phyloP scores from a whole-genome alignment of 2,113 vertebrate genomes.

The Chunga burmeisteri region DNA sequence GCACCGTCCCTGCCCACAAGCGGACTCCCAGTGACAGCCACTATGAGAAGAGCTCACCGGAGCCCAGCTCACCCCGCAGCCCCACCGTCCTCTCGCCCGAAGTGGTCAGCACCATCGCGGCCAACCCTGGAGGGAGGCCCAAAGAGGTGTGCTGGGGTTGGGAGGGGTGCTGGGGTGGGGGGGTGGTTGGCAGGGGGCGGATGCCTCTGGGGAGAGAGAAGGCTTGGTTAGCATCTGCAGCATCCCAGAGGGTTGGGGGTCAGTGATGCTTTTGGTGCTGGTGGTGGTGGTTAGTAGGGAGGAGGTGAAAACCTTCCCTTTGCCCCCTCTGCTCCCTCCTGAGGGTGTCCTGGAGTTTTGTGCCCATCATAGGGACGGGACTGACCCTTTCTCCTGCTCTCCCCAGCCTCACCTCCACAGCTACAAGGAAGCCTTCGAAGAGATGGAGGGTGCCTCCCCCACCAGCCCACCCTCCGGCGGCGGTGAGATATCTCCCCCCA shows the following conservation, averaged over 20 bases:
- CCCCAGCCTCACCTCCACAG: constrained; percentile 93
- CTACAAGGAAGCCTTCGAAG: constrained; percentile 97
- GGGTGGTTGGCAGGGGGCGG: neutral
- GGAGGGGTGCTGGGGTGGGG: neutral
- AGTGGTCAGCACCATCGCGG: constrained; percentile 89
- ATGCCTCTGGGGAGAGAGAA: neutral
- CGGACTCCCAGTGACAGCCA: constrained; percentile 84
- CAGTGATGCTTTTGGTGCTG: neutral
- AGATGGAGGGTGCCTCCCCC: constrained; percentile 82
- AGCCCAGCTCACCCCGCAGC: constrained; percentile 75
- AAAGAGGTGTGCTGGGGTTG: constrained; percentile 84
- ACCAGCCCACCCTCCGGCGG: constrained; percentile 82
- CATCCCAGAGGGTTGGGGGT: neutral
- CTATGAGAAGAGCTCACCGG: constrained; percentile 76
- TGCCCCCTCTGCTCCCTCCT: neutral
- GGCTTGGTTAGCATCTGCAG: neutral
- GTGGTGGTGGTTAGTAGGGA: neutral
- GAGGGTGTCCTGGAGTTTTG: neutral
- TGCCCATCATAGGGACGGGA: neutral
- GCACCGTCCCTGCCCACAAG: constrained; percentile 61
- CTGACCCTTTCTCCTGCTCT: constrained; percentile 21
- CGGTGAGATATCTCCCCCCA: constrained; percentile 88
- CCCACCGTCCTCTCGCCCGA: constrained; percentile 89
- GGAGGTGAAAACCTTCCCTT: neutral
- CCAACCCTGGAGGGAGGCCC: constrained; percentile 96